These are phyloP conservation scores for Ormyrus thymus DNA, from an alignment of 2,888 invertebrate species.

Conservation along the genomic window DNA sequence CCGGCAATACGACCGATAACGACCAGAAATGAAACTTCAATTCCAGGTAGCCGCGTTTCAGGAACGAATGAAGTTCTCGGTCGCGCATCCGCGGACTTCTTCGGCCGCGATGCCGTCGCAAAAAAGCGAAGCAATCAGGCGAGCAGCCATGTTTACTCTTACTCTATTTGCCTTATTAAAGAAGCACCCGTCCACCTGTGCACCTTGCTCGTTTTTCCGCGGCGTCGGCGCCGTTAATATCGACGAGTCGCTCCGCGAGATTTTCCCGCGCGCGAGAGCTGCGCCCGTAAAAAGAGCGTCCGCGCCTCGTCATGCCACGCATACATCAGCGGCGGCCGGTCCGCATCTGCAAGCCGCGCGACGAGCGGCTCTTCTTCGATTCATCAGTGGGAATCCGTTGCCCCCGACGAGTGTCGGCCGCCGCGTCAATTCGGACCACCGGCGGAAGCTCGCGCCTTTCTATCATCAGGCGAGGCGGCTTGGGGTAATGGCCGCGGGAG, in stretches of 20 bases:
- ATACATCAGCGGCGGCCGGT: not conserved
- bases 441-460: constrained; percentile 7
- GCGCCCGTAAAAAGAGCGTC: not conserved
- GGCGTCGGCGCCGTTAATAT: not conserved
- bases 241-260: constrained; percentile 1
- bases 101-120: not conserved
- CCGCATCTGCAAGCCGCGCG: not conserved
- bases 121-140: constrained; percentile 23
- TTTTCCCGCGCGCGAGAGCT: not conserved
- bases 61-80: constrained; percentile 37
- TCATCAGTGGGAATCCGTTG: constrained; percentile 15
- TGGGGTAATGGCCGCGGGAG: not conserved
- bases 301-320: constrained; percentile 21
- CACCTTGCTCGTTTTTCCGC: not conserved
- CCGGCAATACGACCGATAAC: not conserved
- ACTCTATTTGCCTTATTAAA: constrained; percentile 47
- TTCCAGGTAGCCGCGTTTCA: constrained; percentile 19
- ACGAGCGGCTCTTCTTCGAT: not conserved
- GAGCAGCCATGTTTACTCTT: constrained; percentile 14
- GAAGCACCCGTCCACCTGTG: not conserved
- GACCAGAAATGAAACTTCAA: not conserved
- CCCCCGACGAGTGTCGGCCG: not conserved
- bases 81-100: not conserved
- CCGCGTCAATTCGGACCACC: constrained; percentile 38
- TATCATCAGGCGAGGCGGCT: not conserved